Evolutionary conservation across 2,888 invertebrate genomes (phyloP).

Genomic region (Parelbella ahira): DNA sequence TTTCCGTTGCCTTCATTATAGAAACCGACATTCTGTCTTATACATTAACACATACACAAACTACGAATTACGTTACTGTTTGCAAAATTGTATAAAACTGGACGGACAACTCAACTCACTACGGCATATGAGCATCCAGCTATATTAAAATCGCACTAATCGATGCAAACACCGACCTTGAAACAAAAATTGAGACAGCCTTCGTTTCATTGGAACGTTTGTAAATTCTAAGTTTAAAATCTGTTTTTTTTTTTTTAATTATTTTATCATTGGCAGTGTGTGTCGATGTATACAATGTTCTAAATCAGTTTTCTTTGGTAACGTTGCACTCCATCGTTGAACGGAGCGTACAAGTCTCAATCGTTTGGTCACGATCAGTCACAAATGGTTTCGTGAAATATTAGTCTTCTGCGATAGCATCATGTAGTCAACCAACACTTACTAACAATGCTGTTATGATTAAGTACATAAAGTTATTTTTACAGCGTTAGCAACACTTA

Average conservation of each 20-base stretch:
- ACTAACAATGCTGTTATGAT: constrained; percentile 7
- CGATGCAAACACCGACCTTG: constrained; percentile 40
- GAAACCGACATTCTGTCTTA: constrained; percentile 4
- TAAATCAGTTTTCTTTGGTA: constrained; percentile 57
- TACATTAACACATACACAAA: constrained; percentile 25
- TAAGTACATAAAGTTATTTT: constrained; percentile 21
- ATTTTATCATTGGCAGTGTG: too few species aligned
- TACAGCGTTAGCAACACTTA: constrained; percentile 9
- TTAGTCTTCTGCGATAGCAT: too few species aligned
- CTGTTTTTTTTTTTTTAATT: too few species aligned
- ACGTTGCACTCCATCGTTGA: constrained; percentile 10
- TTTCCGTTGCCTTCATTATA: constrained; percentile 11
- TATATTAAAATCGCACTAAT: constrained; percentile 45
- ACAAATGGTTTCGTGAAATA: constrained; percentile 1
- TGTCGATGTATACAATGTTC: constrained; percentile 31
- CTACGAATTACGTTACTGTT: constrained; percentile 37
- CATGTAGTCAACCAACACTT: neutral
- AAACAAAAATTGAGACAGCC: constrained; percentile 60
- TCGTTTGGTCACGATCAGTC: constrained; percentile 10
- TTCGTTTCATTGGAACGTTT: constrained; percentile 49
- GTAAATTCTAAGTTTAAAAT: too few species aligned
- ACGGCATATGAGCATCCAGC: constrained; percentile 77
- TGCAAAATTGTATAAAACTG: constrained; percentile 76
- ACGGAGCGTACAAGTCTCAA: constrained; percentile 18
- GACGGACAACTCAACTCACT: constrained; percentile 80